Evolutionary conservation across 2,113 vertebrate genomes (phyloP), one percentile per base, ranked within the genome.

Genomic region (Syngnathus typhle): DNA sequence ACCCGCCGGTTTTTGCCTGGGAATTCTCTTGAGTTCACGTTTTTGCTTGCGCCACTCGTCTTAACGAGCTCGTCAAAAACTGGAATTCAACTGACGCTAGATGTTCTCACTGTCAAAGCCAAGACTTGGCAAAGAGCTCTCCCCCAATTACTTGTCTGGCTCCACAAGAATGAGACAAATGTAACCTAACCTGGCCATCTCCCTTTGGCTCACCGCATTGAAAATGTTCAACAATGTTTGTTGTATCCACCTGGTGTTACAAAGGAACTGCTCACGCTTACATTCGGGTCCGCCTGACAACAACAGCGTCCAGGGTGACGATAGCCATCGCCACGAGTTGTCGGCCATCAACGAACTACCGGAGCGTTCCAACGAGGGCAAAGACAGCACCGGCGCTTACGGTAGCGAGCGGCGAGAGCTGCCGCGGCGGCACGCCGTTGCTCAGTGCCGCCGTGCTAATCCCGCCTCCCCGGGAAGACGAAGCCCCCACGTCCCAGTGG

Each of bases 381-480:
- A 89, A 58, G 93, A 94, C 85, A 94, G 90, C 83, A 93, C 92
- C 75, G 93, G 94, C 27, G 93, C 94, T 70, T 95, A 95, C 86
- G 94, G 95, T 88, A 94, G 93, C 0, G 87, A 94, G 93, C 0
- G 87, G 88, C 0, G 94, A 94, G 81, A 95, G 94, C 86, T 93
- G 93, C 73, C 87, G 91, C 19, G 93, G 91, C 19, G 93, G 93
- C 82, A 94, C 93, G 0, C 94, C 93, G 0, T 56, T 91, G 54
- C 80, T 90, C 23, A 82, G 84, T n/a, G n/a, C n/a, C 5, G 81
- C 79, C 0, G 91, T 92, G 64, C 91, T 88, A 37, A 88, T 89
- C 76, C 82, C 80, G 0, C 76, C 85, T 62, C 75, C 85, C 10
- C 75, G 69, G 6, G 79, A 72, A 6, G 75, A 79, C 13, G 77